Base-by-base conservation (phyloP, 2,888 invertebrate genomes). In the Epinotia demarniana region DNA sequence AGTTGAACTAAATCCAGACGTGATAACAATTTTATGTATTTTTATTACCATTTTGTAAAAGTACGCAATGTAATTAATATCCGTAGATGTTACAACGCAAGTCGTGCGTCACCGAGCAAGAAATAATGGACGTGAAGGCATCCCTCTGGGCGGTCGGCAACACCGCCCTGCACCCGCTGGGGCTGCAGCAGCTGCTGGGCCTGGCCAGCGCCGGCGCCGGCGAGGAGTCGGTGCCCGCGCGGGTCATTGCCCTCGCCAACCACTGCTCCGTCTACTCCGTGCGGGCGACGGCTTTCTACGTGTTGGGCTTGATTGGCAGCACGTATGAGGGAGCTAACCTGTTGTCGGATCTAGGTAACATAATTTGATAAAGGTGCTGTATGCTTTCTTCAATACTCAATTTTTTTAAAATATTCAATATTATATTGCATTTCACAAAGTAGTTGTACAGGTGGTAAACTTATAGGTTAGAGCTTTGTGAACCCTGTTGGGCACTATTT, bases 91-190 rank as follows among this genome's bases (percentile, higher is more conserved):
- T 93, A 27, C 92, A 92, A 81, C 89, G 89, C 58, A 95, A 95
- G 66, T 94, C 95, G 76, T 96, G 96, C 83, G 89, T 92, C 3
- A 95, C 95, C 13, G 96, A 97, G 70, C 95, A 95, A 77, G 96
- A 97, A 81, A 96, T 98, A 72, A 90, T 97, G 62, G 96, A 97
- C 78, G 88, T 98, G 60, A 99, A 99, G 89, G 96, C 98, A 8
- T 97, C 98, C 0, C 90, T 99, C 0, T 99, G 99, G 99, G 97
- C 97, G 1, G 87, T 97, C 68, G 98, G 98, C 18, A 98, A 98
- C 88, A 95, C 97, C 13, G 97, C 96, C 2, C 96, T 97, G 0
- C 97, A 98, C 9, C 91, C 95, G 0, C 95, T 96, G 80, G 99
- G 99, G 4, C 95, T 98, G 11, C 96, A 96, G 68, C 95, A 97